These are phyloP conservation scores for Anastatus disparis DNA, from an alignment of 1,140 invertebrate species.

Conservation along the genomic window DNA sequence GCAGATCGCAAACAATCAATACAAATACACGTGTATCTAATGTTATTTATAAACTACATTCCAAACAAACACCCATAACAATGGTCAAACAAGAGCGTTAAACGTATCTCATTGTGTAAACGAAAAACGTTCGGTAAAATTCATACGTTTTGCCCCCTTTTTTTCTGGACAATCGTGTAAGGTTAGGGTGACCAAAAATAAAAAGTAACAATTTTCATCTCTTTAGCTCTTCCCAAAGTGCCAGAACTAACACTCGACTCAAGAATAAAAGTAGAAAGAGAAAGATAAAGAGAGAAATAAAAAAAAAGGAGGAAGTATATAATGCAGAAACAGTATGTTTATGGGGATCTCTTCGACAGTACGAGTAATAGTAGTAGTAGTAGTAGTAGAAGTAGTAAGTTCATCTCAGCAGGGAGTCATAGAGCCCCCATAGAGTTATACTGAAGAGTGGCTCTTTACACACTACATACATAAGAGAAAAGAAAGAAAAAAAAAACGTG, in stretches of 20 bases:
- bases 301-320: constrained; percentile 15
- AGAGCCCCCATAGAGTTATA: constrained; percentile 55
- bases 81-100: constrained; percentile 8
- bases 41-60: too few relatives aligned
- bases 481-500: too few relatives aligned
- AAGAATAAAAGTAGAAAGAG: constrained; percentile 38
- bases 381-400: too few relatives aligned
- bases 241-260: constrained; percentile 36
- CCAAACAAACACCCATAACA: too few relatives aligned
- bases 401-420: constrained; percentile 50
- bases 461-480: constrained; percentile 38
- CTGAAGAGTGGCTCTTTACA: constrained; percentile 22
- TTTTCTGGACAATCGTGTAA: constrained; percentile 38
- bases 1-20: not conserved
- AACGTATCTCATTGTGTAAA: not conserved
- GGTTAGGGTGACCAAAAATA: too few relatives aligned
- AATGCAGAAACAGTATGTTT: constrained; percentile 56
- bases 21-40: too few relatives aligned
- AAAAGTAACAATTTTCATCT: not conserved
- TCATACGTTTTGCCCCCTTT: constrained; percentile 3
- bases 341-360: constrained; percentile 52
- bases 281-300: not conserved
- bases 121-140: not conserved
- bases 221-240: too few relatives aligned
- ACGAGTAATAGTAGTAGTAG: too few relatives aligned